These are phyloP conservation scores for Bombus ignitus DNA, from an alignment of 1,140 invertebrate genomes.

Conservation along the genomic window DNA sequence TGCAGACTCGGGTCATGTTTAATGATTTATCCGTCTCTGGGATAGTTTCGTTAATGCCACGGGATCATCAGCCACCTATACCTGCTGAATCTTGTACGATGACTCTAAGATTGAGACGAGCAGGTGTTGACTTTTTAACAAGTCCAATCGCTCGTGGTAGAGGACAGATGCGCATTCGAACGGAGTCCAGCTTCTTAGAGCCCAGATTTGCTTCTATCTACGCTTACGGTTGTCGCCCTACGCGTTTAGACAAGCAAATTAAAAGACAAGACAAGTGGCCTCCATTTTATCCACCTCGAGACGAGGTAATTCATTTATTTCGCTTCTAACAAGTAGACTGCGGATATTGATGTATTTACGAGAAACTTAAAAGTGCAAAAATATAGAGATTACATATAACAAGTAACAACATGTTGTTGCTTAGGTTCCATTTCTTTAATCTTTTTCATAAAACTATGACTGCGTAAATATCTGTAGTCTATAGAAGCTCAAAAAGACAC, in stretches of 20 bases:
- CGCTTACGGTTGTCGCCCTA: conserved; percentile 88
- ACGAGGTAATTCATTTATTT: conserved; percentile 58
- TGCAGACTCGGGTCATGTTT: conserved; percentile 89
- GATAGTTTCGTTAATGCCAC: conserved; percentile 84
- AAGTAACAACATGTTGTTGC: too few relatives aligned
- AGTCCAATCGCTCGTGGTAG: conserved; percentile 82
- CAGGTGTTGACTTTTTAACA: conserved; percentile 88
- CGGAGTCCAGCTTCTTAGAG: conserved; percentile 91
- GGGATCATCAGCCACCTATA: conserved; percentile 72
- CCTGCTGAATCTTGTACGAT: conserved; percentile 87
- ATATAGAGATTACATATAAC: too few relatives aligned
- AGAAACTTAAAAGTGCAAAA: too few relatives aligned
- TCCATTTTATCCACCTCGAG: conserved; percentile 53
- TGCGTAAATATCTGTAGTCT: too few relatives aligned
- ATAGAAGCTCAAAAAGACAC: not conserved
- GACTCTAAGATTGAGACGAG: conserved; percentile 89
- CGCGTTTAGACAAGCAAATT: conserved; percentile 76
- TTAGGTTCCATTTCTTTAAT: not conserved
- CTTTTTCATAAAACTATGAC: not conserved
- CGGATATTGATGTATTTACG: too few relatives aligned
- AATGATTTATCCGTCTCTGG: conserved; percentile 91
- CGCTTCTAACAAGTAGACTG: too few relatives aligned
- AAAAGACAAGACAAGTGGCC: conserved; percentile 78
- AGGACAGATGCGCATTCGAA: conserved; percentile 89
- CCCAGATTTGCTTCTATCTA: conserved; percentile 92